phyloP scores from a whole-genome alignment of 2,113 vertebrate species.

The Choloepus hoffmanni region DNA sequence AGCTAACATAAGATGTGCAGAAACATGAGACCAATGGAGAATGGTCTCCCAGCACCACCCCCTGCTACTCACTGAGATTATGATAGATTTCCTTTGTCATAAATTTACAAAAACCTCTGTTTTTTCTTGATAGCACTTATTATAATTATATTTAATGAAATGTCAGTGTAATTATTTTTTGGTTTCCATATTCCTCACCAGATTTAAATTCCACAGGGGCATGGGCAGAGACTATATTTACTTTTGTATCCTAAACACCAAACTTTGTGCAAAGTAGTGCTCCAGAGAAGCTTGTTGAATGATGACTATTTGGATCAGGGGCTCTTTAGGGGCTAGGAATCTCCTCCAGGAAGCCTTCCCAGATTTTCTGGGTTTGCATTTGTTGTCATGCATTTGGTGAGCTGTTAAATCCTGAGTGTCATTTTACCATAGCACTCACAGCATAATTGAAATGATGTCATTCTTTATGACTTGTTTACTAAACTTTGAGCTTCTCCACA shows the following conservation, averaged over 20 bases:
- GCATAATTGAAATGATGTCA: not conserved
- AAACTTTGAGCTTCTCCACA: not conserved
- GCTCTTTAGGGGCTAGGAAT: not conserved
- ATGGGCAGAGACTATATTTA: not conserved
- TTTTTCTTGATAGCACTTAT: not conserved
- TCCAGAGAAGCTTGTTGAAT: not conserved
- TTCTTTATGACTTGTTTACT: not conserved
- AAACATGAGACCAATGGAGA: not conserved
- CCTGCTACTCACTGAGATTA: not conserved
- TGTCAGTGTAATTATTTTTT: not conserved
- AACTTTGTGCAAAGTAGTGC: not conserved
- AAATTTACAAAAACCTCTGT: not conserved
- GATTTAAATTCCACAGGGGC: not conserved
- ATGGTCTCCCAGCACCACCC: not conserved
- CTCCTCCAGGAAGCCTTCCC: not conserved
- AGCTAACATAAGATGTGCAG: not conserved
- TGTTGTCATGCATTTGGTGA: not conserved
- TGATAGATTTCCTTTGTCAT: not conserved
- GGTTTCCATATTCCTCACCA: not conserved
- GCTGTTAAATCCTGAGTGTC: not conserved
- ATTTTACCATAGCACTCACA: fast-evolving
- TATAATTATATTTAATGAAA: not conserved
- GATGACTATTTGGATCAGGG: not conserved
- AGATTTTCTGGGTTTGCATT: not conserved
- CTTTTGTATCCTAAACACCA: slow-evolving; percentile 10